Base-by-base conservation (phyloP, 2,888 invertebrate genomes). In the Frankliniella intonsa region DNA sequence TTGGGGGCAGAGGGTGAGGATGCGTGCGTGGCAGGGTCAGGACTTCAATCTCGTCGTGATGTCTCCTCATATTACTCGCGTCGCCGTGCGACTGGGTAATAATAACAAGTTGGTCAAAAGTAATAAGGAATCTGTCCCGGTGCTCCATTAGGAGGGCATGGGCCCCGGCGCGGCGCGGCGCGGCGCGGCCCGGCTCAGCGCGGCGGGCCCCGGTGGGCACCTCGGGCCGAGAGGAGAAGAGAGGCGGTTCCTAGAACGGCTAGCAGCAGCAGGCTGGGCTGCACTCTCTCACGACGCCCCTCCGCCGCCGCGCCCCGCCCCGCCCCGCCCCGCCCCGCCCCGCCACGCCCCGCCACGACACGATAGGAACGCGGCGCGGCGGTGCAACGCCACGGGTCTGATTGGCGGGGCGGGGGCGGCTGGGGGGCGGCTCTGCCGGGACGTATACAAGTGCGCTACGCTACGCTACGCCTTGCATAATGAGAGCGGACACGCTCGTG, bases 201-300 rank as follows among this genome's bases (percentile, higher is more conserved):
- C 12, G 22, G 22, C 69, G 69, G 10, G 69, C 22, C 69, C 11
- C 25, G 22, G 69, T 22, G 69, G 85, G 85, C 85, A 84, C 85
- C 85, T 85, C 86, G 83, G 82, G 85, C 85, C 84, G 85, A 84
- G 84, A 84, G 84, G 85, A 86, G 83, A 81, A 22, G 10, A 83
- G 84, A 85, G 85, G 85, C 84, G 84, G 85, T 85, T 85, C 84
- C 85, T 84, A 83, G 84, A 85, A 85, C 85, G 84, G 79, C 50
- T 25, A 80, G 80, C n/a, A 25, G 85, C 87, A 86, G 38, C 38
- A 38, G 2, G 38, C 38, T 38, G 38, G 38, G 87, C 86, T 86
- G 86, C 86, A 87, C 86, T 85, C 84, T 85, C 86, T 87, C 86
- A 87, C 86, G 86, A 62, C 62, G 69, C n/a, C 65, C 11, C 69